Base-by-base conservation (phyloP, 2,797 vertebrate genomes). In the Parauchenoglanis ngamensis region DNA sequence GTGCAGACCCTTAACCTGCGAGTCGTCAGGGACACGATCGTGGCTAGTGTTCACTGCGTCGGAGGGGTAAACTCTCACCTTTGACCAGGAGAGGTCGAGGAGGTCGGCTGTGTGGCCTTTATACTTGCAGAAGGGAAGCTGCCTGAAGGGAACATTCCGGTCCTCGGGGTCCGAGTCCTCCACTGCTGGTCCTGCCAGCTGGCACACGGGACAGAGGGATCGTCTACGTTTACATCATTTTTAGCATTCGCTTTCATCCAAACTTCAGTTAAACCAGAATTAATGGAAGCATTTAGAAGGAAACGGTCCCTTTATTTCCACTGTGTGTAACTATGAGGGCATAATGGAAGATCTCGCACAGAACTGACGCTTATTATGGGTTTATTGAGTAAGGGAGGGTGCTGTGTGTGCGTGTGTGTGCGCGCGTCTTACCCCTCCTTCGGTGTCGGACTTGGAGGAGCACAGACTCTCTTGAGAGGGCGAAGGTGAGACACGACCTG, bases 81-180 rank as follows among this genome's bases (percentile, higher is more conserved):
- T 99, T 75, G 98, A 99, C 98, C 98, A 99, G 25, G 98, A 99
- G 89, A 99, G 95, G 94, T 99, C 98, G 86, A 99, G 94, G 61
- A 99, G 96, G 92, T 99, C 98, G 56, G 98, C 98, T 0, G 98
- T 99, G 88, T 99, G 98, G n/a, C 98, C 98, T 95, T 99, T 99
- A 93, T 99, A 99, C 94, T 99, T 99, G 95, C 98, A 99, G 94
- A 99, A 99, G 0, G 98, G 98, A 49, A 97, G 93, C 28, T 97
- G 98, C 46, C 98, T 97, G 93, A 99, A 99, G 0, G 98, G 98
- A 6, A 97, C 96, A 1, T 96, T 99, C 92, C 96, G 97, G 91
- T 99, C 98, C 91, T 99, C 98, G 0, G 96, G 95, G 90, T 99
- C 98, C 4, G 94, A 92, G 89, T 99, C 98, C 23, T 99, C 98